These are phyloP conservation scores for Gymnodraco acuticeps DNA, from an alignment of 2,797 vertebrate genomes.

Conservation along the genomic window DNA sequence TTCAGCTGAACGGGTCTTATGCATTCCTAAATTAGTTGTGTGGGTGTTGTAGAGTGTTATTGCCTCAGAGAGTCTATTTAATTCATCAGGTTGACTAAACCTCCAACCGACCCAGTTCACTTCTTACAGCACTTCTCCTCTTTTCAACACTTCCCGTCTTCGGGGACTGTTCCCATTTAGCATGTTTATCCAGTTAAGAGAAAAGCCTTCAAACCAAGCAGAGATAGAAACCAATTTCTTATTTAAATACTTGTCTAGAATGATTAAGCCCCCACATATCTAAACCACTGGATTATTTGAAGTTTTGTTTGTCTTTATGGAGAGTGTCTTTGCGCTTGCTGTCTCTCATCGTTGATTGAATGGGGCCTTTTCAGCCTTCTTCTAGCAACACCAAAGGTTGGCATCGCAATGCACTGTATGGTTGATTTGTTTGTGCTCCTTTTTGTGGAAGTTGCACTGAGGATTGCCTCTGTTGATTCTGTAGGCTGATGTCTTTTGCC, in stretches of 20 bases:
- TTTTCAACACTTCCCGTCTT: constrained; percentile 46
- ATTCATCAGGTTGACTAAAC: constrained; percentile 76
- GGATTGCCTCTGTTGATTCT: constrained; percentile 47
- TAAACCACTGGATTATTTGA: constrained; percentile 54
- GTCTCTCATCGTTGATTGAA: constrained; percentile 67
- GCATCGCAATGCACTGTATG: constrained; percentile 53
- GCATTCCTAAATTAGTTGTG: constrained; percentile 60
- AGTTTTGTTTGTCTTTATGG: constrained; percentile 55
- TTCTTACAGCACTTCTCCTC: constrained; percentile 42
- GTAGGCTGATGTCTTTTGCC: constrained; percentile 7
- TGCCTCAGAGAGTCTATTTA: constrained; percentile 69
- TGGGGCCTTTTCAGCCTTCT: constrained; percentile 69
- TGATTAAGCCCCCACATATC: constrained; percentile 55
- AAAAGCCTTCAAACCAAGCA: constrained; percentile 62
- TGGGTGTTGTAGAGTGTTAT: constrained; percentile 55
- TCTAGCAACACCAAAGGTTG: constrained; percentile 66
- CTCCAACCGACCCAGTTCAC: constrained; percentile 71
- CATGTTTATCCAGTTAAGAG: constrained; percentile 67
- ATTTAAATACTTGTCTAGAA: constrained; percentile 55
- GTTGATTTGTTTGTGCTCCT: constrained; percentile 58
- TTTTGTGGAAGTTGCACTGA: constrained; percentile 49
- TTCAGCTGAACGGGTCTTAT: constrained; percentile 22
- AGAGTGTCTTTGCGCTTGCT: constrained; percentile 44
- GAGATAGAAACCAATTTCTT: constrained; percentile 46
- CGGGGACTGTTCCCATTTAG: constrained; percentile 53